Evolutionary conservation across 2,113 vertebrate species (phyloP), one percentile per base, ranked within the genome.

Genomic region (Helogale parvula): DNA sequence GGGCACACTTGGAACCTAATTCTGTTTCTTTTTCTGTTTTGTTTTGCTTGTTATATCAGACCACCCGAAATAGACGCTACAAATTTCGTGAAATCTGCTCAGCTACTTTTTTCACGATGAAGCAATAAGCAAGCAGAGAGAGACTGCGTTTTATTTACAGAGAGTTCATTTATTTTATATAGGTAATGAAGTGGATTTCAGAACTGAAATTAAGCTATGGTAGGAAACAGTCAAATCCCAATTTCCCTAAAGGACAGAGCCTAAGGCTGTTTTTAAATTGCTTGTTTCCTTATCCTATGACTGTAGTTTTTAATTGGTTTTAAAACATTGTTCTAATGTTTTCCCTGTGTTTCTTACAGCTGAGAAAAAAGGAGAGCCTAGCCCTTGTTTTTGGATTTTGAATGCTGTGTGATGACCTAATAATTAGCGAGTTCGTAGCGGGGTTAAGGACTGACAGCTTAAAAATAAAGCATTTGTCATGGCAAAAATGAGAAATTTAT

Each of bases 181-280:
- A n/a, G 27, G 7, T 85, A 83, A 79, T 63, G 92, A 97, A 89
- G 35, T 81, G 50, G 47, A 85, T 92, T 94, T 97, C 69, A 90
- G 41, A 94, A 95, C 23, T 72, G 38, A 94, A 76, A 76, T 92
- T 92, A 80, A 94, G 2, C 50, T 21, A 45, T 72, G 7, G 57
- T 60, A 79, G 63, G 88, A 66, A 88, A 93, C 4, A 29, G 17
- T 33, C 19, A 84, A 90, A 92, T 9, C 45, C 69, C 15, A 93
- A 76, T 92, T 89, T 96, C 69, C 65, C 29, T 71, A 54, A 85
- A 88, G 81, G 72, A 84, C 16, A 65, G 87, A 83, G 31, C 50
- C 54, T 50, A 54, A 33, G 23, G 60, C 68, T 57, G n/a, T 25
- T 90, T 92, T 69, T 74, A 79, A 95, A 74, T 79, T 23, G 7